Evolutionary conservation across 1,140 invertebrate genomes (phyloP).

Genomic region (Tetramorium simillimum): DNA sequence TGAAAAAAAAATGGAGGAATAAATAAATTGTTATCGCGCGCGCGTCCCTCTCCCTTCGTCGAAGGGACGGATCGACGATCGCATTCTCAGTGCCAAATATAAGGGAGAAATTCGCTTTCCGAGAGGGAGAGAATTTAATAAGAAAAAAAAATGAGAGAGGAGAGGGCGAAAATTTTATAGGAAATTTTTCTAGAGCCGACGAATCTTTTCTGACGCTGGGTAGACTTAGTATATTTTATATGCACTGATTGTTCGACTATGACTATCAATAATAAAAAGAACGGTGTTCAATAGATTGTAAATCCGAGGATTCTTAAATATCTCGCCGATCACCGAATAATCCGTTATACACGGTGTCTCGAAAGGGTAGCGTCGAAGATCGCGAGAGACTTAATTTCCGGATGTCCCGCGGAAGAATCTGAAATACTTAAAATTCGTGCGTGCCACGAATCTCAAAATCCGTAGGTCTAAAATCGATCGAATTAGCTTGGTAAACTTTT

Average conservation of each 20-base stretch:
- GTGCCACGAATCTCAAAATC: background rate
- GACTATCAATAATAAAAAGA: slow-evolving; percentile 85
- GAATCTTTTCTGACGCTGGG: slow-evolving; percentile 85
- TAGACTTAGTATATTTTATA: slow-evolving; percentile 86
- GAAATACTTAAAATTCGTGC: background rate
- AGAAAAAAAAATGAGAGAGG: slow-evolving; percentile 62
- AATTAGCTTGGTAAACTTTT: background rate
- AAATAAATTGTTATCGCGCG: slow-evolving; percentile 73
- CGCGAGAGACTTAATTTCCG: background rate
- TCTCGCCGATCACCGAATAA: slow-evolving; percentile 71
- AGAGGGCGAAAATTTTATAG: slow-evolving; percentile 82
- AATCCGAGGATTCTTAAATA: slow-evolving; percentile 74
- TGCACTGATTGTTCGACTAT: slow-evolving; percentile 86
- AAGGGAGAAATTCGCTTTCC: slow-evolving; percentile 81
- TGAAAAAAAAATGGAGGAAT: slow-evolving; percentile 38
- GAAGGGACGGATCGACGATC: slow-evolving; percentile 71
- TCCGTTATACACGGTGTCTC: slow-evolving; percentile 22
- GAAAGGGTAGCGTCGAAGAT: background rate
- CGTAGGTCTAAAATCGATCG: background rate
- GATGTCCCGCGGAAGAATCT: background rate
- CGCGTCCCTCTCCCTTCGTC: slow-evolving; percentile 59
- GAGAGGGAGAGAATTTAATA: slow-evolving; percentile 63
- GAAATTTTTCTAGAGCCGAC: slow-evolving; percentile 82
- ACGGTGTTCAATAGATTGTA: slow-evolving; percentile 85
- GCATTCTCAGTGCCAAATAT: slow-evolving; percentile 84